phyloP scores from a whole-genome alignment of 1,140 invertebrate species.

The roundworm (Caenorhabditis elegans) region DNA sequence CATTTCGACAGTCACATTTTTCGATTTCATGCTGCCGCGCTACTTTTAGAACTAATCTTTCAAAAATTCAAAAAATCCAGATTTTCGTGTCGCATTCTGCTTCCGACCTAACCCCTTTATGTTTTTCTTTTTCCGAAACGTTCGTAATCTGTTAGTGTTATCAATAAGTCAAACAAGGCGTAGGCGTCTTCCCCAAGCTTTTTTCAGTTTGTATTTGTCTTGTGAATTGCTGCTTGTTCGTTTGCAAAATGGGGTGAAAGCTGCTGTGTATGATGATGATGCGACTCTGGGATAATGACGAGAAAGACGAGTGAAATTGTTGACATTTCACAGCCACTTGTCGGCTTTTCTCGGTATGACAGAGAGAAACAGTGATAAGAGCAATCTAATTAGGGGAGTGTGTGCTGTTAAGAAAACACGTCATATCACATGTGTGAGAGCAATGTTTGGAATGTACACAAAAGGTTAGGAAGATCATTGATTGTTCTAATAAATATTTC shows the following conservation, averaged over 20 bases:
- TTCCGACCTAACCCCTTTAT: background rate
- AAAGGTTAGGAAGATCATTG: background rate
- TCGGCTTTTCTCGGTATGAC: background rate
- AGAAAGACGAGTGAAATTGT: background rate
- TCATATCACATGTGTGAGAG: background rate
- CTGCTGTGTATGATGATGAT: conserved; percentile 8
- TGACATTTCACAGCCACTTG: conserved; percentile 21
- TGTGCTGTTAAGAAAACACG: background rate
- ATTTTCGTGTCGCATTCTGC: background rate
- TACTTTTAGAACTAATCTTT: background rate
- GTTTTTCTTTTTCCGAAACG: conserved; percentile 16
- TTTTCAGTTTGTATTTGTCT: conserved; percentile 1
- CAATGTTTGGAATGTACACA: background rate
- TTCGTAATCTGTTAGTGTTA: conserved; percentile 28
- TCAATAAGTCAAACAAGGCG: conserved; percentile 29
- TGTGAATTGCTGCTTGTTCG: conserved; percentile 21
- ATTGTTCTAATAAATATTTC: no score
- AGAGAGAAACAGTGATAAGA: background rate
- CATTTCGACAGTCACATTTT: no score
- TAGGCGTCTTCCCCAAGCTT: background rate
- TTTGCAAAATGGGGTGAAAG: background rate
- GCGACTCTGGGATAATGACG: background rate
- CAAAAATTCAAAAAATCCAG: background rate
- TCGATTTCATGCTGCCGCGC: background rate
- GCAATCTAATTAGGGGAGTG: background rate